Conservation (phyloP, 2,888 invertebrate species). For the Drosophila niveifrons region DNA sequence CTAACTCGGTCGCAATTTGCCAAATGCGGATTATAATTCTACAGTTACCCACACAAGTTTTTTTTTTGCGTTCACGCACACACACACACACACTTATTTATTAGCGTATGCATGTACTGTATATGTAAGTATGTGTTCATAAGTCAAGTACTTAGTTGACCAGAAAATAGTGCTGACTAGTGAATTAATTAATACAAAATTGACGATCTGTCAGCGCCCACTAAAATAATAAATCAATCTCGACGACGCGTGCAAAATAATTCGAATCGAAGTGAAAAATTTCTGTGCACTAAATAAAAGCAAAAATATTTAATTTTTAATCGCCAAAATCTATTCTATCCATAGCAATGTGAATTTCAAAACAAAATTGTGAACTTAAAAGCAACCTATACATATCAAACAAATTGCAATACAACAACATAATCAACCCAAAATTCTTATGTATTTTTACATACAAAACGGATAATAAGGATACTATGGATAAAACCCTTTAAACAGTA, state of each 20-base stretch:
- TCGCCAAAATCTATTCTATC: conserved; percentile 9
- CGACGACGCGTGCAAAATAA: conserved; percentile 13
- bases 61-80: background rate
- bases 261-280: conserved; percentile 2
- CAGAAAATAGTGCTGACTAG: conserved; percentile 36
- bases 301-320: conserved; percentile 6
- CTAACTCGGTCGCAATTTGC: conserved; percentile 16
- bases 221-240: conserved; percentile 34
- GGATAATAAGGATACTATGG: conserved; percentile 22
- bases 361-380: conserved; percentile 21
- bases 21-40: conserved; percentile 24
- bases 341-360: conserved; percentile 37
- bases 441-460: conserved; percentile 10
- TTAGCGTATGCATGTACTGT: conserved; percentile 1
- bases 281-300: conserved; percentile 10
- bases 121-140: conserved; percentile 18
- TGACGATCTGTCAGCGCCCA: conserved; percentile 31
- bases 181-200: conserved; percentile 31
- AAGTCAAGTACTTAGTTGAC: conserved; percentile 18
- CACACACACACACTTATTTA: background rate
- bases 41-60: conserved; percentile 22
- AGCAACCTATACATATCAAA: conserved; percentile 31
- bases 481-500: conserved; percentile 22
- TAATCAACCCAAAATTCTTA: conserved; percentile 14
- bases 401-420: conserved; percentile 34